Percentiles rank a stretch among this genome's conserved stretches.
phyloP scores from a whole-genome alignment of 2,113 vertebrate genomes.

The Ptilorrhoa leucosticta region DNA sequence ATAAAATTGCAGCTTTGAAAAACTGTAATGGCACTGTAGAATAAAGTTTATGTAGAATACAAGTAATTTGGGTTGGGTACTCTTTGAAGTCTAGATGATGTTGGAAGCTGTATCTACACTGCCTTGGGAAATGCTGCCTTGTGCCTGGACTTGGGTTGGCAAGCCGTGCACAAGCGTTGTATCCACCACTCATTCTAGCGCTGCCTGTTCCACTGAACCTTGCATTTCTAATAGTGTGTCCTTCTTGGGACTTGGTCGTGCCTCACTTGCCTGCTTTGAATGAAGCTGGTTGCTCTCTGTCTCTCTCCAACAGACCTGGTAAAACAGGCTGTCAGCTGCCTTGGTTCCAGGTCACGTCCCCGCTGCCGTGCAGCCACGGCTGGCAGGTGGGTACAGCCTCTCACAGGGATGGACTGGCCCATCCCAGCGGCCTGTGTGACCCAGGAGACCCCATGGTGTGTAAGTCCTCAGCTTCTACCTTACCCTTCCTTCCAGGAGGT shows the following conservation, averaged over 20 bases:
- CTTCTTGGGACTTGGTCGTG: background rate
- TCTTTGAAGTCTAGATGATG: background rate
- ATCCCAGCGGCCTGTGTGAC: too few species aligned
- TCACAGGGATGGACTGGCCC: too few species aligned
- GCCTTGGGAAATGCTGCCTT: background rate
- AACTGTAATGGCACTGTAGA: background rate
- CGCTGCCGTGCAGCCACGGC: accelerated
- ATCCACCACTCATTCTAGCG: background rate
- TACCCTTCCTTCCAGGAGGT: background rate
- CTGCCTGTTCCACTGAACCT: background rate
- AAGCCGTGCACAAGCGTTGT: accelerated
- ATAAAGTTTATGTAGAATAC: background rate
- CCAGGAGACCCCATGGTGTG: background rate
- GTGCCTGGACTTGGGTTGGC: background rate
- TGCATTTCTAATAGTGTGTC: background rate
- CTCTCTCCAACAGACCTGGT: background rate
- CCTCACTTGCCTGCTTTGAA: background rate
- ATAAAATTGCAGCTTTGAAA: background rate
- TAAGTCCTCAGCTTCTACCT: background rate
- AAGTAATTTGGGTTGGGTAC: background rate
- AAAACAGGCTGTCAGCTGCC: accelerated
- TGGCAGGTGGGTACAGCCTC: background rate
- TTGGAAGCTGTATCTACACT: background rate
- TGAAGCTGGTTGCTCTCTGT: background rate
- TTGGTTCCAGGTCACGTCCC: accelerated